Evolutionary conservation across 2,888 invertebrate species (phyloP), one percentile per base, ranked within the genome.

Genomic region (Galerucella calmariensis): DNA sequence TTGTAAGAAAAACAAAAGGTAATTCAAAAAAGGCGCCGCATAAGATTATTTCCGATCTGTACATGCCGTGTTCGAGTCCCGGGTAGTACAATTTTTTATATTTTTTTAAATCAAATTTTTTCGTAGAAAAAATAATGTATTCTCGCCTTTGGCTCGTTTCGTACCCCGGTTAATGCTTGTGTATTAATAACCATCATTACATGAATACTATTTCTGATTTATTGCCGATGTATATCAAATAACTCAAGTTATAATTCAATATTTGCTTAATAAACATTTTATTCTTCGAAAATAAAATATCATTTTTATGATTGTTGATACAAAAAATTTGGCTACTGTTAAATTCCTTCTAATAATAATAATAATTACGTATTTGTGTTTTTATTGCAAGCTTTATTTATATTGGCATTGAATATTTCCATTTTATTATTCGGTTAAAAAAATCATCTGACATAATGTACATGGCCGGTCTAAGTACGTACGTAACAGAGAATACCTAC

Each of bases 351-450:
- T 51, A n/a, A 51, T 12, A n/a, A 5, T n/a, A 35, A 35, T 35
- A 6, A 35, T 35, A 9, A 20, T 9, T 56, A 56, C 10, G 1
- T 10, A 56, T 56, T 56, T 10, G 8, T 56, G n/a, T 35, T 61
- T 61, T 61, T 61, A 61, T 35, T 35, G n/a, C 14, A 35, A 61
- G 8, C n/a, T 35, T 61, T 61, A n/a, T 12, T 61, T 61, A 12
- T 61, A 35, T 61, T 61, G 61, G 61, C 61, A 61, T 2, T 56
- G 20, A 8, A 56, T 56, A 56, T 56, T 56, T 51, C n/a, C 51
- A 20, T 56, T 56, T 56, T 14, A 51, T 51, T 51, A 51, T 51
- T 56, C 9, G 9, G 10, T 56, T 56, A 56, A 56, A 56, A 56
- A 20, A 16, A 56, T 56, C 16, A 16, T 9, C 8, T 20, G 9